Evolutionary conservation across 53 echinoderm and acorn worm species (phyloP).

Genomic region (Apostichopus leukothele): DNA sequence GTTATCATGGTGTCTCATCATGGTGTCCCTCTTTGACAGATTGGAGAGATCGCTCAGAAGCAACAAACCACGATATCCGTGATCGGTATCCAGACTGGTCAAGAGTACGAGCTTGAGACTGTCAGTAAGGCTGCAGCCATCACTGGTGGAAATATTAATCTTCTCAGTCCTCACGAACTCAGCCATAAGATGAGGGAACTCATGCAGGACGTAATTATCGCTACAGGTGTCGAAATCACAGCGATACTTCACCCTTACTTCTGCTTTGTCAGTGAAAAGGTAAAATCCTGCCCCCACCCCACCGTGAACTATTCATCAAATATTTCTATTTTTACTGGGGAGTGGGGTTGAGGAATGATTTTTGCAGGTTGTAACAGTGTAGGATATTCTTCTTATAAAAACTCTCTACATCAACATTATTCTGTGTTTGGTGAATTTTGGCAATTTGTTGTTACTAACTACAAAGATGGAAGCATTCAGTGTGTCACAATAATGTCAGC

Average conservation of each 20-base stretch:
- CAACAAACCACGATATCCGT: conserved; percentile 98
- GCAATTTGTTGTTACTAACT: no score
- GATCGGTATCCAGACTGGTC: conserved; percentile 85
- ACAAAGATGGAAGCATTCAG: no score
- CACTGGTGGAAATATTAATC: conserved; percentile 83
- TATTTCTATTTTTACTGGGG: no score
- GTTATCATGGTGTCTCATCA: no score
- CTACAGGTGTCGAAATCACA: conserved; percentile 80
- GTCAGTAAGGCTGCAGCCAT: conserved; percentile 83
- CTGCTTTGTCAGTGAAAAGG: conserved; percentile 40
- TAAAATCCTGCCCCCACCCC: neutral
- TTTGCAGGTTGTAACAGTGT: neutral
- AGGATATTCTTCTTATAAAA: neutral
- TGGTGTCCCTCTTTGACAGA: conserved; percentile 46
- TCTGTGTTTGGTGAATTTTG: no score
- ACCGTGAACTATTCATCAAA: no score
- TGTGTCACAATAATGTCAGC: no score
- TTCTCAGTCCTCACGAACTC: conserved; percentile 93
- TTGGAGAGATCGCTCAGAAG: conserved; percentile 79
- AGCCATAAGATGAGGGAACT: conserved; percentile 83
- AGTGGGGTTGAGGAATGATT: neutral
- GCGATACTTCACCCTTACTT: conserved; percentile 42
- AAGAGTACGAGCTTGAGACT: conserved; percentile 71
- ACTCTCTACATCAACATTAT: no score
- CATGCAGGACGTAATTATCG: conserved; percentile 80